Evolutionary conservation across 2,113 vertebrate genomes (phyloP).

Genomic region (Australoheros scitulus): DNA sequence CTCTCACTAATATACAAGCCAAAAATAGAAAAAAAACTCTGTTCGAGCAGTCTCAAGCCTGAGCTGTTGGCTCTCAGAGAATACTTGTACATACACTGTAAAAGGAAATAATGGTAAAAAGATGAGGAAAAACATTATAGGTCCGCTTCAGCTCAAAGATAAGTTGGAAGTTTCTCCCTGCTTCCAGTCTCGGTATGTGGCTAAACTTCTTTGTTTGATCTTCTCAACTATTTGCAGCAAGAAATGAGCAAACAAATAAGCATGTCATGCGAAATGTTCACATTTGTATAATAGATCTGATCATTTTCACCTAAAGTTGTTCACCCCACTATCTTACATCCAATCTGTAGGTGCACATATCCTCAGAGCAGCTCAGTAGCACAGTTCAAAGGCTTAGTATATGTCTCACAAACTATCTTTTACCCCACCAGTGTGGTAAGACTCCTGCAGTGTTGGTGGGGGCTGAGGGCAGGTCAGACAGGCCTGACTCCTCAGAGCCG

Average conservation of each 20-base stretch:
- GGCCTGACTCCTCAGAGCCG: constrained; percentile 35
- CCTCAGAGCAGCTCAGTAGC: not conserved
- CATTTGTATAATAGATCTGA: not conserved
- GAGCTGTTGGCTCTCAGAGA: not conserved
- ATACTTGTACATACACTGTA: not conserved
- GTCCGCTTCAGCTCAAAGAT: too few relatives aligned
- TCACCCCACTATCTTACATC: not conserved
- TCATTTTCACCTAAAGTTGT: not conserved
- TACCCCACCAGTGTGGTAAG: constrained; percentile 53
- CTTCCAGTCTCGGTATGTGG: not conserved
- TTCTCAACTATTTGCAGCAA: not conserved
- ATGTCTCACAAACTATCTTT: constrained; percentile 38
- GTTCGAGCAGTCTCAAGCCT: not conserved
- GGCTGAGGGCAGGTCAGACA: constrained; percentile 51
- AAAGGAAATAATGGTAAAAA: not conserved
- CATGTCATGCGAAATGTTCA: not conserved
- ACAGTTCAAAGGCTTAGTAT: not conserved
- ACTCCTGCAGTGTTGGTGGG: constrained; percentile 16
- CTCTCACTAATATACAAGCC: not conserved
- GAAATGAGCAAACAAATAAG: not conserved
- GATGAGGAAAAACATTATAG: not conserved
- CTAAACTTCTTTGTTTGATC: not conserved
- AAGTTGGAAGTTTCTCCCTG: not conserved
- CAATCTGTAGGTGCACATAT: not conserved
- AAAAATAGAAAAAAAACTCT: not conserved